Base-by-base conservation (phyloP, 2,888 invertebrate species). In the Strigamia transsilvanica region DNA sequence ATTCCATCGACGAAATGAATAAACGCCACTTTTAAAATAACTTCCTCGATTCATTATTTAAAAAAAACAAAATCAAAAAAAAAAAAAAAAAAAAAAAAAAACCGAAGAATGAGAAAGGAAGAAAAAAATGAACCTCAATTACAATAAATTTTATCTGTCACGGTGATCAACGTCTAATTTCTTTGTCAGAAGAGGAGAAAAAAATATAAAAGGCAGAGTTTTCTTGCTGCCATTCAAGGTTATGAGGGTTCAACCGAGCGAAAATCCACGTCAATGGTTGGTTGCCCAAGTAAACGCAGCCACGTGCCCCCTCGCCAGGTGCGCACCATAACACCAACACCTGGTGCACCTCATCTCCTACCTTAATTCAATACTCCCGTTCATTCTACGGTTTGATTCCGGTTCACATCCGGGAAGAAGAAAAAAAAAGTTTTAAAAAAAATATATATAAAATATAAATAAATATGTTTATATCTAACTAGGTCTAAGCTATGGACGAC, bases 251-350 rank as follows among this genome's bases (percentile, higher is more conserved):
- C 61, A 61, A 61, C 61, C 61, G 61, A 61, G 61, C 61, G 61
- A 61, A 61, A 61, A 61, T 61, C 61, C 61, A 61, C 61, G n/a
- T 78, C 78, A 78, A 78, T 78, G 78, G 78, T 38, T 78, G 78
- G 38, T 38, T 78, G 32, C 78, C 38, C 38, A 38, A 38, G 78
- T 78, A 78, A 78, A 78, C 38, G 78, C 78, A 78, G 32, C 78
- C 78, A 78, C 78, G 78, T 78, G 78, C 78, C 78, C 78, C 38
- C 78, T 38, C 38, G 78, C 78, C 78, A 78, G 78, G 78, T 78
- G 78, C 78, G 32, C 78, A 32, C 32, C 78, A 32, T 38, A 38
- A 32, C 78, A 78, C 78, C 78, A 78, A 38, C 78, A 61, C 61
- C 61, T 61, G 61, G 61, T 61, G 21, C 61, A 61, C 21, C 61